These are phyloP conservation scores for Cydia splendana DNA, from an alignment of 1,140 invertebrate species.

Conservation along the genomic window DNA sequence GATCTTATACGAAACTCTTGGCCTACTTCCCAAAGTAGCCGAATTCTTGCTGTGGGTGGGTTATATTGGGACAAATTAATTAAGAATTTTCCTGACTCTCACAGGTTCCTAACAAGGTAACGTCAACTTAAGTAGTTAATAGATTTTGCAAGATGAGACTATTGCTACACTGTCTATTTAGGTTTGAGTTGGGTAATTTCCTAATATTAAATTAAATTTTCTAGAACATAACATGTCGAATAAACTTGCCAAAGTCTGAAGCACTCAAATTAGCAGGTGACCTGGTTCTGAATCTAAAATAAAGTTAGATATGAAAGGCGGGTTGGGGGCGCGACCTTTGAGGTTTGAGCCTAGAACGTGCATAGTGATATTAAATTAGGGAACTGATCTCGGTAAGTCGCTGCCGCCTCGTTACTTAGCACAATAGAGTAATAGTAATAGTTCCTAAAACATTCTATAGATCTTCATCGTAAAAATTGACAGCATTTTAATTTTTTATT, in stretches of 20 bases:
- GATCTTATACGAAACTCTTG: too few relatives aligned
- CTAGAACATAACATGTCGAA: background rate
- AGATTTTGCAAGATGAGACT: background rate
- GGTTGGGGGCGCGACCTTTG: conserved; percentile 36
- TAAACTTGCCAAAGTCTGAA: conserved; percentile 39
- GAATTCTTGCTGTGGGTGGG: background rate
- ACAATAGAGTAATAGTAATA: background rate
- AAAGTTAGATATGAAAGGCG: conserved; percentile 48
- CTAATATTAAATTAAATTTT: too few relatives aligned
- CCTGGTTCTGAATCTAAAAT: conserved; percentile 48
- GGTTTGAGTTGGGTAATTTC: background rate
- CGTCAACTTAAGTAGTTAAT: background rate
- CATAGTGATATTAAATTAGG: conserved; percentile 25
- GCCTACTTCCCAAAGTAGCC: conserved; percentile 10
- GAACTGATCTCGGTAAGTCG: conserved; percentile 21
- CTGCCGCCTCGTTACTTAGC: background rate
- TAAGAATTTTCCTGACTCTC: conserved; percentile 1
- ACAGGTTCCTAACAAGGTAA: conserved; percentile 4
- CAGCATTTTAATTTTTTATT: too few relatives aligned
- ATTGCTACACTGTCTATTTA: background rate
- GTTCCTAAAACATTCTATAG: too few relatives aligned
- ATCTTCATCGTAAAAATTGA: too few relatives aligned
- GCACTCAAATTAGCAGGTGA: conserved; percentile 50
- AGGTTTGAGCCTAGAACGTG: conserved; percentile 32
- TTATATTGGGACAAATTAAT: conserved; percentile 23